A percentile compares a stretch with the other conserved stretches of the same genome.
These are phyloP conservation scores for Drosophila neonasuta DNA, from an alignment of 2,888 invertebrate species.

Conservation along the genomic window DNA sequence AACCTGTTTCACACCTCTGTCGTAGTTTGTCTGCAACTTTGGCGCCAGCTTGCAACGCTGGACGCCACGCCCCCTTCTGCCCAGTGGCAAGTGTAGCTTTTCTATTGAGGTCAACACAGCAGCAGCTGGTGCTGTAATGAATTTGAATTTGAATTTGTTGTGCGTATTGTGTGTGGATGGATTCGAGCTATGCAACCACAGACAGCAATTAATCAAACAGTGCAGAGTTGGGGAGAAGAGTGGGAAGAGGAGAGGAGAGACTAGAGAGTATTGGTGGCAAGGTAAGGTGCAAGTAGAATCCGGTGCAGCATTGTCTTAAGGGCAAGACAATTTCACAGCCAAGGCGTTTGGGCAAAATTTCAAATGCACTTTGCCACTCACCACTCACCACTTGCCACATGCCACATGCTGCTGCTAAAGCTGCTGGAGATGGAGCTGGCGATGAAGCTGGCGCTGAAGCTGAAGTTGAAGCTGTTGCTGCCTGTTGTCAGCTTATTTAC, in stretches of 20 bases:
- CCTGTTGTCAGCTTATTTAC: conserved; percentile 41
- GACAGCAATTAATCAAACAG: conserved; percentile 57
- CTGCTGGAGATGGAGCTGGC: background rate
- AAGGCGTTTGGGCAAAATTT: conserved; percentile 23
- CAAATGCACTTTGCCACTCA: conserved; percentile 43
- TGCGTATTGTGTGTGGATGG: conserved; percentile 19
- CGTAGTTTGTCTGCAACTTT: background rate
- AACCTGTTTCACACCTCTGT: background rate
- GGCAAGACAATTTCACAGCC: conserved; percentile 7
- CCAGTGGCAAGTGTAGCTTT: background rate
- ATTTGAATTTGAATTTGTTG: conserved; percentile 35
- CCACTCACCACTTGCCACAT: conserved; percentile 7
- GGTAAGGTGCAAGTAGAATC: background rate
- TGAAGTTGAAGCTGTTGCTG: background rate
- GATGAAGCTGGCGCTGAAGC: background rate
- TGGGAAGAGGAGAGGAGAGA: too few relatives aligned
- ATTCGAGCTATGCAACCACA: conserved; percentile 47
- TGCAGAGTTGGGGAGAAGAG: too few relatives aligned
- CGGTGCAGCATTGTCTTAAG: background rate
- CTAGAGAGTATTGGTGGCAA: background rate
- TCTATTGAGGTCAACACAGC: conserved; percentile 12
- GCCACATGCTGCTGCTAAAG: conserved; percentile 14
- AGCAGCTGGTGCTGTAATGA: conserved; percentile 3
- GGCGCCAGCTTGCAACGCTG: conserved; percentile 18
- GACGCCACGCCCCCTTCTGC: background rate